phyloP scores from a whole-genome alignment of 2,113 vertebrate species.

The Ictidomys tridecemlineatus region DNA sequence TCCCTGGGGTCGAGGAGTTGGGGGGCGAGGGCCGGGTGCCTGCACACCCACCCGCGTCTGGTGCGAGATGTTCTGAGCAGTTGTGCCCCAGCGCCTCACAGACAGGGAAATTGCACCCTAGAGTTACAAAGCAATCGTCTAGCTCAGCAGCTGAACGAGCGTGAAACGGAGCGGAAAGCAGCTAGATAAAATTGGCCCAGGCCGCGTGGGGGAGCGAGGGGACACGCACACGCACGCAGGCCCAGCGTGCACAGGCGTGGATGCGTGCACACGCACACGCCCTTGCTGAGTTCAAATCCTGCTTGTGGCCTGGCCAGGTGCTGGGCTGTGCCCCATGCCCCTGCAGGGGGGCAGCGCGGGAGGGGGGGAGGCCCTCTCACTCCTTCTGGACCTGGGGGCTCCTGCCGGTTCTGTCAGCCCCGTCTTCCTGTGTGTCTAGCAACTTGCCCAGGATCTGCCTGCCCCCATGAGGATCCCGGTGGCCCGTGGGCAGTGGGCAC shows the following conservation, averaged over 20 bases:
- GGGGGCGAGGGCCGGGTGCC: background rate
- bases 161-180: conserved; percentile 89
- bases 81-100: conserved; percentile 82
- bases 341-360: background rate
- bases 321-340: background rate
- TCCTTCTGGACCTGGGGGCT: background rate
- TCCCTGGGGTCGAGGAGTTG: background rate
- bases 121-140: conserved; percentile 89
- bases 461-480: accelerated
- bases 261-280: too few relatives aligned
- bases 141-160: conserved; percentile 86
- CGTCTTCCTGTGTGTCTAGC: background rate
- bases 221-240: background rate
- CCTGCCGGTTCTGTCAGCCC: background rate
- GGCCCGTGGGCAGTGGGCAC: accelerated
- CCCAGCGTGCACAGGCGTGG: too few relatives aligned
- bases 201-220: conserved; percentile 81
- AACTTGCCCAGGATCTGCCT: accelerated
- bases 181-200: conserved; percentile 82
- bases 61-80: conserved; percentile 64
- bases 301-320: background rate
- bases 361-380: background rate
- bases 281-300: too few relatives aligned
- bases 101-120: conserved; percentile 87
- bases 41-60: conserved; percentile 50